These are phyloP conservation scores for Cladorhizidae sp. DNA, from an alignment of 37 sponge, comb jelly and placozoan species.

Conservation along the genomic window DNA sequence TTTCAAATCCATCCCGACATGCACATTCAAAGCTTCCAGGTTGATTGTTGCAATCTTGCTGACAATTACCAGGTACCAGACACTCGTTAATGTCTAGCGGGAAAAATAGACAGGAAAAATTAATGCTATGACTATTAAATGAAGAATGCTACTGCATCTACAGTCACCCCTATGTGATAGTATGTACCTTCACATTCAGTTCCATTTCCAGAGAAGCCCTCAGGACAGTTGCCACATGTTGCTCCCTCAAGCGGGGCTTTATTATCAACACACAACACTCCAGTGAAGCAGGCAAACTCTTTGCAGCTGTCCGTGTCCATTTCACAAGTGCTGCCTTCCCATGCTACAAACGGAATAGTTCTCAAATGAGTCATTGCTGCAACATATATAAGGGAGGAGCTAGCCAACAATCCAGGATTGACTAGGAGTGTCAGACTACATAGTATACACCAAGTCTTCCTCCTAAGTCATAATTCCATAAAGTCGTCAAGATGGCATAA, in stretches of 20 bases:
- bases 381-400: too few relatives aligned
- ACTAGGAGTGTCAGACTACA: too few relatives aligned
- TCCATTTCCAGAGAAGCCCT: constrained; percentile 46
- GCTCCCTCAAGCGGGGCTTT: constrained; percentile 55
- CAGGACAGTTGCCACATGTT: constrained; percentile 66
- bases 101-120: constrained; percentile 24
- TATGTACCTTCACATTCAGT: constrained; percentile 54
- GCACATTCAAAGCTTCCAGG: constrained; percentile 45
- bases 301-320: constrained; percentile 59
- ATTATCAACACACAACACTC: constrained; percentile 54
- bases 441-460: too few relatives aligned
- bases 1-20: constrained; percentile 35
- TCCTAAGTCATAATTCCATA: too few relatives aligned
- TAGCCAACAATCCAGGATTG: too few relatives aligned
- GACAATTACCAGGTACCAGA: constrained; percentile 11
- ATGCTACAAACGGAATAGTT: constrained; percentile 21
- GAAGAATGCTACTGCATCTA: constrained; percentile 36
- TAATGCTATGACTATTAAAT: too few relatives aligned
- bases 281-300: constrained; percentile 53
- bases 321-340: constrained; percentile 52
- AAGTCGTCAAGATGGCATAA: too few relatives aligned
- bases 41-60: constrained; percentile 58
- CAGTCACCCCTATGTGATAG: constrained; percentile 38
- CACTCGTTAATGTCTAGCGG: constrained; percentile 36
- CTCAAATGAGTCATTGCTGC: too few relatives aligned